Conservation (phyloP, 2,797 vertebrate genomes). For the Epinephelus awoara region DNA sequence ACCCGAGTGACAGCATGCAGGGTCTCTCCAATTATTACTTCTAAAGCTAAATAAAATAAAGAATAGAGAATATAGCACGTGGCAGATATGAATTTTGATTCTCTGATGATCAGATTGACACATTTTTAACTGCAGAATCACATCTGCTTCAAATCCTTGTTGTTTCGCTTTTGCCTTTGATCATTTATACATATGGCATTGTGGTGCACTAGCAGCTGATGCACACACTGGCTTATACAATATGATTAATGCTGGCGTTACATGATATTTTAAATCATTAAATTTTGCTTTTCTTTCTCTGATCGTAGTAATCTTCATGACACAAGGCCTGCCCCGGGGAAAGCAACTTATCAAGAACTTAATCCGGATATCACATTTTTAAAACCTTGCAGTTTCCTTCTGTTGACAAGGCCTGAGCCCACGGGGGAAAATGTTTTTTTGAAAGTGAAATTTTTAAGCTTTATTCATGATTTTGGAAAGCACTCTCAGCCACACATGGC, state of each 20-base stretch:
- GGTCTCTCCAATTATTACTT: constrained; percentile 1
- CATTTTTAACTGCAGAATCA: background rate
- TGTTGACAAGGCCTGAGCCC: constrained; percentile 31
- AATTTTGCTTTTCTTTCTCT: constrained; percentile 44
- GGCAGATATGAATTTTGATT: background rate
- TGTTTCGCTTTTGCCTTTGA: constrained; percentile 13
- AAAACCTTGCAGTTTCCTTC: constrained; percentile 21
- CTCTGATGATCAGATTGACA: background rate
- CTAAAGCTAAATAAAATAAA: background rate
- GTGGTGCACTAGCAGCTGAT: background rate
- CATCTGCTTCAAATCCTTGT: background rate
- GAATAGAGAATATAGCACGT: background rate
- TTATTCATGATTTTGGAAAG: constrained; percentile 15
- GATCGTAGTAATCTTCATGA: constrained; percentile 34
- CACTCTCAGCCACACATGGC: background rate
- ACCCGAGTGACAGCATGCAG: background rate
- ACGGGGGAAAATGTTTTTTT: constrained; percentile 1
- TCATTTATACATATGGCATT: background rate
- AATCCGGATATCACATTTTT: constrained; percentile 45
- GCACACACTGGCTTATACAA: constrained; percentile 13
- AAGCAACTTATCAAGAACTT: constrained; percentile 33
- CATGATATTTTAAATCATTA: constrained; percentile 23
- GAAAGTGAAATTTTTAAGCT: constrained; percentile 13
- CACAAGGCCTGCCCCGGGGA: constrained; percentile 36
- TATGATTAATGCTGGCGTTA: constrained; percentile 20